These are phyloP conservation scores for Epirrhoe alternata DNA, from an alignment of 2,888 invertebrate genomes.

Conservation along the genomic window DNA sequence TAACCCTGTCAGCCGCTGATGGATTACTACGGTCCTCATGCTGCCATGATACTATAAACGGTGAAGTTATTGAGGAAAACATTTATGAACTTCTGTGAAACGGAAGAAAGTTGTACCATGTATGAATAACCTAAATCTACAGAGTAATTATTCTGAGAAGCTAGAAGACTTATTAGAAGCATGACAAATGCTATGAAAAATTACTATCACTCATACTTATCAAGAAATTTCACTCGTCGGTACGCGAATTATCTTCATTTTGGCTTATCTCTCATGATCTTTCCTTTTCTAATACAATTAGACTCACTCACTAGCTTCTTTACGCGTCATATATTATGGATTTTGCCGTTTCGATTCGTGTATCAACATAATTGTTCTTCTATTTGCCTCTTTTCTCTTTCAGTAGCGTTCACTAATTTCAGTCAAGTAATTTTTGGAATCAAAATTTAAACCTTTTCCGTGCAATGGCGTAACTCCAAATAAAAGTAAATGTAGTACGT, in stretches of 20 bases:
- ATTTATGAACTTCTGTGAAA: slow-evolving; percentile 27
- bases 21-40: slow-evolving; percentile 38
- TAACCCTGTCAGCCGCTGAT: slow-evolving; percentile 51
- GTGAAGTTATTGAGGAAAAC: slow-evolving; percentile 40
- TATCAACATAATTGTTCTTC: too few species aligned
- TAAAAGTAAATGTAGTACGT: neutral
- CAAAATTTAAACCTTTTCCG: neutral
- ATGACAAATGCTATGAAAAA: neutral
- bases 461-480: neutral
- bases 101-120: neutral
- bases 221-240: too few species aligned
- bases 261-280: too few species aligned
- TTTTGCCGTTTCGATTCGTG: too few species aligned
- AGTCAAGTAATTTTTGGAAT: too few species aligned
- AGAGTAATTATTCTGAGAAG: neutral
- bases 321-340: too few species aligned
- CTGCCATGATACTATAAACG: slow-evolving; percentile 36
- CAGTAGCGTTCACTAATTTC: too few species aligned
- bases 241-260: too few species aligned
- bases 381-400: too few species aligned
- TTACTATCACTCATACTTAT: too few species aligned
- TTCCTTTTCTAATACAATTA: too few species aligned
- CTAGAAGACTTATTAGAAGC: neutral
- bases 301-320: too few species aligned
- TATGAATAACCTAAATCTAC: neutral